Conservation (phyloP, 2,797 vertebrate genomes). For the Darevskia mixta region DNA sequence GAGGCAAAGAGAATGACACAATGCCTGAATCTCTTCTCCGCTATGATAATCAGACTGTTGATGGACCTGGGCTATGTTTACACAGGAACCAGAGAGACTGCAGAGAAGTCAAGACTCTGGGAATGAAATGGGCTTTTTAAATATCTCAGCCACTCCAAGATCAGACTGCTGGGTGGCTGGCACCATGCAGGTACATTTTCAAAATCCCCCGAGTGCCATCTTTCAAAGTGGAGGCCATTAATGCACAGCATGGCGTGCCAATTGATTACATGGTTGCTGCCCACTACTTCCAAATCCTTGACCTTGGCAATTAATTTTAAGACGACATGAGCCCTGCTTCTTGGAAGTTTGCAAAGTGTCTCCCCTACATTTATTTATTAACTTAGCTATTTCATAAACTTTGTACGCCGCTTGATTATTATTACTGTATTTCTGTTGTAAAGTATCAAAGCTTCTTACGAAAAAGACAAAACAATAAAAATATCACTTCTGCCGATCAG, state of each 20-base stretch:
- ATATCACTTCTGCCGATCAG: too few species aligned
- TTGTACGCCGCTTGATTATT: too few species aligned
- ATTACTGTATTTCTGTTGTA: too few species aligned
- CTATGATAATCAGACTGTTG: constrained; percentile 13
- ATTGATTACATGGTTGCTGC: neutral
- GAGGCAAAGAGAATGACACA: constrained; percentile 56
- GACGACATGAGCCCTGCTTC: neutral
- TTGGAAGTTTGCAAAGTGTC: neutral
- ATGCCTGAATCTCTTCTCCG: constrained; percentile 33
- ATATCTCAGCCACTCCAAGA: neutral
- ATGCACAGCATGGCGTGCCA: rapidly evolving
- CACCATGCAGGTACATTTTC: rapidly evolving
- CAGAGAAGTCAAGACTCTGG: rapidly evolving
- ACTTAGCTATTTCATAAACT: too few species aligned
- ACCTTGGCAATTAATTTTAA: neutral
- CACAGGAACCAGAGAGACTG: rapidly evolving
- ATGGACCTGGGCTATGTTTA: neutral
- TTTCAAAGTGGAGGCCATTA: neutral
- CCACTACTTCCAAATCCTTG: neutral
- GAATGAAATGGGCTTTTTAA: neutral
- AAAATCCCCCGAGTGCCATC: neutral
- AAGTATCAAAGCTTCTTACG: too few species aligned
- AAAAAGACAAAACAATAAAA: neutral
- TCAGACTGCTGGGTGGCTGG: neutral
- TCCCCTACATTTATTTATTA: too few species aligned